Percentiles rank a stretch among this genome's conserved stretches.
Conservation (phyloP, 2,888 invertebrate species). For the Hypomecis atomaria region DNA sequence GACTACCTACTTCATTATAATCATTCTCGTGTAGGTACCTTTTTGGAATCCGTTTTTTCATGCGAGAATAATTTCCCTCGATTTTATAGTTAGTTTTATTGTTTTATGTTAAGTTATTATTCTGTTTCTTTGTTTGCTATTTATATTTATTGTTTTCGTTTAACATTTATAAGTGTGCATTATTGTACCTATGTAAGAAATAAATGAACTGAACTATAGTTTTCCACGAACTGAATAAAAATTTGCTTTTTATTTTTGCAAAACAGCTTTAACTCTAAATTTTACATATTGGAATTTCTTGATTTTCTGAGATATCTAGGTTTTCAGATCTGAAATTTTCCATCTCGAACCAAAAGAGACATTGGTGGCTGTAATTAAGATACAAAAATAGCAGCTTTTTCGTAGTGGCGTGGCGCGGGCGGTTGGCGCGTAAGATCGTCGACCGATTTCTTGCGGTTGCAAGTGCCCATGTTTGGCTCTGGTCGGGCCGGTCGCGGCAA, state of each 20-base stretch:
- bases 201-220: too few relatives aligned
- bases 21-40: background rate
- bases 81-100: too few relatives aligned
- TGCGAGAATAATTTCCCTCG: too few relatives aligned
- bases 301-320: background rate
- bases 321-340: background rate
- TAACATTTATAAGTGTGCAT: too few relatives aligned
- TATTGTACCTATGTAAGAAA: too few relatives aligned
- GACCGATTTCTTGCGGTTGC: slow-evolving; percentile 21
- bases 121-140: too few relatives aligned
- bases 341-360: background rate
- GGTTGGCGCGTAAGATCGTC: background rate
- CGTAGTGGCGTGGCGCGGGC: slow-evolving; percentile 9
- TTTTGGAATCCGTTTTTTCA: background rate
- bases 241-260: too few relatives aligned
- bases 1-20: slow-evolving; percentile 19
- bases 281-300: too few relatives aligned
- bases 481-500: slow-evolving; percentile 36
- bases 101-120: too few relatives aligned
- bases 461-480: slow-evolving; percentile 46
- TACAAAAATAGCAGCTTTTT: slow-evolving; percentile 13
- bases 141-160: too few relatives aligned
- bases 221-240: too few relatives aligned
- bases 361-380: slow-evolving; percentile 4
- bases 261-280: too few relatives aligned